phyloP scores from a whole-genome alignment of 2,113 vertebrate species.

The Amblyornis subalaris region DNA sequence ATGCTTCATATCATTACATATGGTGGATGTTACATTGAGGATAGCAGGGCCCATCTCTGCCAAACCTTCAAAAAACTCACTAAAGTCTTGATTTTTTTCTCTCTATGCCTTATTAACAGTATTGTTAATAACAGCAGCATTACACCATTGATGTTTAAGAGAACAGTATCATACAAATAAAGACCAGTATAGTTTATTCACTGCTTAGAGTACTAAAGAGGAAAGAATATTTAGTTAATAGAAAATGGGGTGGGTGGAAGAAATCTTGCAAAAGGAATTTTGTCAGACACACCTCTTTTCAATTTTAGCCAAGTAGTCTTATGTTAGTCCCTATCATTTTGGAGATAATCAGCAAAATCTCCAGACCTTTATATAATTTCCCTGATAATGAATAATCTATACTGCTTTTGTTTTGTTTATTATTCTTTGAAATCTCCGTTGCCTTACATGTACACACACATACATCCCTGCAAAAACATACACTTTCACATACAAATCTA shows the following conservation, averaged over 20 bases:
- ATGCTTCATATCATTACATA: neutral
- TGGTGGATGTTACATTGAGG: neutral
- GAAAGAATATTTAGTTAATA: neutral
- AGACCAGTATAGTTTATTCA: accelerated
- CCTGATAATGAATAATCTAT: neutral
- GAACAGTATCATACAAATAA: neutral
- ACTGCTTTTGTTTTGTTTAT: neutral
- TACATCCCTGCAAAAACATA: neutral
- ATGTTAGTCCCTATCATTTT: neutral
- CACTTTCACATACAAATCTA: accelerated
- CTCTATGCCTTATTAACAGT: neutral
- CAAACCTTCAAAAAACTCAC: neutral
- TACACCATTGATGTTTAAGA: neutral
- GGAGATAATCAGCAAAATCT: neutral
- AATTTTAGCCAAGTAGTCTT: neutral
- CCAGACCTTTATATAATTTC: neutral
- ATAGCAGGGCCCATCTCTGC: neutral
- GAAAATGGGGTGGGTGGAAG: neutral
- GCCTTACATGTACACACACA: neutral
- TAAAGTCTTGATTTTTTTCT: neutral
- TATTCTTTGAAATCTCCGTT: neutral
- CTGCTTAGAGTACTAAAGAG: neutral
- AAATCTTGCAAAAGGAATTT: neutral
- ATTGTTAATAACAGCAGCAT: neutral
- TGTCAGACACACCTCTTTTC: neutral